These are phyloP conservation scores for Caloenas nicobarica DNA, from an alignment of 2,113 vertebrate species.

Conservation along the genomic window DNA sequence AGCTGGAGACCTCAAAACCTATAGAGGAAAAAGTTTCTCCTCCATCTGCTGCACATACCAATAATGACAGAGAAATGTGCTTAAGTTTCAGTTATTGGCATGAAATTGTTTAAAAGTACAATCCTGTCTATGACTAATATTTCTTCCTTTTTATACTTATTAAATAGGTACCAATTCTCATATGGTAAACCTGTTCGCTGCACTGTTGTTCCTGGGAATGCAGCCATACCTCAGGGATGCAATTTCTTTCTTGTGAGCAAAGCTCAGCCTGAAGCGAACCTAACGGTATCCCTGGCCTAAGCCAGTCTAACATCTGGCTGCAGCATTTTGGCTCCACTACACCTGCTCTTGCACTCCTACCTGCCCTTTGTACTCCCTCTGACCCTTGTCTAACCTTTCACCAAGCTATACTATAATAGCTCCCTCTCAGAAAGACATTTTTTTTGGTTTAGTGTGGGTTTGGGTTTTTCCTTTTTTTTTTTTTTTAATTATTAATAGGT, in stretches of 20 bases:
- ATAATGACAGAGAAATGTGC: background rate
- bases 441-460: too few species aligned
- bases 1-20: background rate
- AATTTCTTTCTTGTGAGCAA: background rate
- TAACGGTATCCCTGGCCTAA: background rate
- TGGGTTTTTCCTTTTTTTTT: accelerated
- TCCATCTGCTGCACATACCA: background rate
- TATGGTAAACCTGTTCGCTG: background rate
- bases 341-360: background rate
- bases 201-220: background rate
- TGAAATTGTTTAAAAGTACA: background rate
- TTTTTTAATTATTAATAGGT: background rate
- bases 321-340: background rate
- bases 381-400: background rate
- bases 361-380: background rate
- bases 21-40: background rate
- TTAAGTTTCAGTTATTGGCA: background rate
- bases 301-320: background rate
- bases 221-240: background rate
- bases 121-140: background rate
- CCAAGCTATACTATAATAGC: background rate
- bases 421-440: background rate
- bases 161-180: background rate
- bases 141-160: background rate
- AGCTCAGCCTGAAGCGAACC: background rate